A percentile compares a stretch with the other conserved stretches of the same genome.
These are phyloP conservation scores for Acanthoscelides obtectus DNA, from an alignment of 2,888 invertebrate species.

Conservation along the genomic window DNA sequence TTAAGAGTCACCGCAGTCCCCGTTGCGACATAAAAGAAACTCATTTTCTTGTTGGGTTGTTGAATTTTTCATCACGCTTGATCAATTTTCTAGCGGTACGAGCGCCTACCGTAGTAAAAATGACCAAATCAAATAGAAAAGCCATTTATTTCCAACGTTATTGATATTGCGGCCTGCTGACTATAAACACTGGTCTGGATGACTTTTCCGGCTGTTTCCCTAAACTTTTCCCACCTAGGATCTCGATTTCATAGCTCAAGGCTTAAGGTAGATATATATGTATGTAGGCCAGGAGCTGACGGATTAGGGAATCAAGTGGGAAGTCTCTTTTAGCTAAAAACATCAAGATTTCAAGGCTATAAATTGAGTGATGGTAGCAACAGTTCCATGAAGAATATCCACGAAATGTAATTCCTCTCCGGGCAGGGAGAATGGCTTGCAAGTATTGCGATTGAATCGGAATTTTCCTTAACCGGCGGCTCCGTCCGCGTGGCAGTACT, in stretches of 20 bases:
- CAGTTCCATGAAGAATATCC: too few species aligned
- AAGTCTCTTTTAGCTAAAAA: too few species aligned
- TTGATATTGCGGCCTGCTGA: conserved; percentile 41
- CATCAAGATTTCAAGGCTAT: too few species aligned
- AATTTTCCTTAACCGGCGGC: too few species aligned
- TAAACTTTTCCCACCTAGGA: not conserved
- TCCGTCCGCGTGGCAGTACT: too few species aligned
- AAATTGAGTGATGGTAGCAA: too few species aligned
- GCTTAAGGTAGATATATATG: not conserved
- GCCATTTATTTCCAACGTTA: conserved; percentile 42
- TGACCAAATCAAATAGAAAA: conserved; percentile 39
- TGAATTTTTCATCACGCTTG: conserved; percentile 18
- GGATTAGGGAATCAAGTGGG: too few species aligned
- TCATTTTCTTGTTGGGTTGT: not conserved
- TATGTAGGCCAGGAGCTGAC: not conserved
- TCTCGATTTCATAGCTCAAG: not conserved
- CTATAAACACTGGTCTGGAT: conserved; percentile 42
- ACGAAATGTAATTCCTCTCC: too few species aligned
- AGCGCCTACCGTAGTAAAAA: conserved; percentile 27
- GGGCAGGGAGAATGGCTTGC: too few species aligned
- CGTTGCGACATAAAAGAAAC: not conserved
- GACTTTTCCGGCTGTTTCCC: conserved; percentile 28
- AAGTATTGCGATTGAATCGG: too few species aligned
- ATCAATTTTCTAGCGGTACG: conserved; percentile 15
- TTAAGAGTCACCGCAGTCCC: not conserved